Conservation (phyloP, 2,888 invertebrate species). For the Troides aeacus region DNA sequence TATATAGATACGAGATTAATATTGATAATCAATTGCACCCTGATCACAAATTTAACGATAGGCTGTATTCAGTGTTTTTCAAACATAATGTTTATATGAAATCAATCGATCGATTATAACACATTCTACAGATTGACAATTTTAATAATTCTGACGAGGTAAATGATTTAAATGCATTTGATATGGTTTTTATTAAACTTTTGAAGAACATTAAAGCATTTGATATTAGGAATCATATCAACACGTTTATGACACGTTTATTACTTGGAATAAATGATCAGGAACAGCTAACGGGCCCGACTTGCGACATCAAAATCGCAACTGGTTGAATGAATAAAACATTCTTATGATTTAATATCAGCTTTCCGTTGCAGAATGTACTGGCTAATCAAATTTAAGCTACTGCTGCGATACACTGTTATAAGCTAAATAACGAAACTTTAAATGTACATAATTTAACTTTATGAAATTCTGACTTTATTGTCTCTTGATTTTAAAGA, state of each 20-base stretch:
- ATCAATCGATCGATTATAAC: too few species aligned
- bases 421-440: neutral
- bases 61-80: too few species aligned
- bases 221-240: slow-evolving; percentile 18
- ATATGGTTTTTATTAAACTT: neutral
- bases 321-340: slow-evolving; percentile 70
- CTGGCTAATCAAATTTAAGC: slow-evolving; percentile 11
- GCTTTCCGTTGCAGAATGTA: slow-evolving; percentile 43
- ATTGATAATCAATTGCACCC: too few species aligned
- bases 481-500: neutral
- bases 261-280: slow-evolving; percentile 51
- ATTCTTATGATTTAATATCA: slow-evolving; percentile 65
- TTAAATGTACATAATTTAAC: neutral
- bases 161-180: too few species aligned
- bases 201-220: neutral
- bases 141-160: too few species aligned
- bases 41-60: too few species aligned
- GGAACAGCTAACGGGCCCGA: slow-evolving; percentile 47
- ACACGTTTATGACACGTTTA: slow-evolving; percentile 55
- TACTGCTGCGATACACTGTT: neutral
- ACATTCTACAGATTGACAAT: too few species aligned
- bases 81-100: too few species aligned
- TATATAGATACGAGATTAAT: too few species aligned
- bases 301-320: slow-evolving; percentile 67
- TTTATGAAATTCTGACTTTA: neutral